Evolutionary conservation across 2,113 vertebrate species (phyloP).

Genomic region (Psilopogon haemacephalus): DNA sequence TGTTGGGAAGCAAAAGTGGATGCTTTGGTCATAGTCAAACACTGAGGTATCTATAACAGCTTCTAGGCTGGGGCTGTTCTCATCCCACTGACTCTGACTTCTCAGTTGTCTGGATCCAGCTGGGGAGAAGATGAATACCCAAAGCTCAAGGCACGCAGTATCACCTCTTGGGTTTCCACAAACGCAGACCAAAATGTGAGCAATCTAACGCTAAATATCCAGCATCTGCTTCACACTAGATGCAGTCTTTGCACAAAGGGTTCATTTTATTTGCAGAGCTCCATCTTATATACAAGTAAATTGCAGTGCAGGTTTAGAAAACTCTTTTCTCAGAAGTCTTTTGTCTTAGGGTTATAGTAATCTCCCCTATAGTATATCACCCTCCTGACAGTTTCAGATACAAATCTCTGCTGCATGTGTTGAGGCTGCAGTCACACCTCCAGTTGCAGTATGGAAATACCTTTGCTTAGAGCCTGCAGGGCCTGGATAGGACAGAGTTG

Average conservation of each 20-base stretch:
- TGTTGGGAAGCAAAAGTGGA: not conserved
- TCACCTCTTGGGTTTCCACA: not conserved
- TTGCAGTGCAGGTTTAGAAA: not conserved
- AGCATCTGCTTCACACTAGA: not conserved
- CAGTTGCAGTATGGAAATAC: not conserved
- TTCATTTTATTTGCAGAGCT: constrained; percentile 5
- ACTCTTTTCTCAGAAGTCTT: constrained; percentile 8
- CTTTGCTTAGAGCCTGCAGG: not conserved
- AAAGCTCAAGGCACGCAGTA: not conserved
- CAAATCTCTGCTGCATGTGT: not conserved
- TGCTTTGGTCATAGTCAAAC: not conserved
- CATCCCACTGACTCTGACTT: not conserved
- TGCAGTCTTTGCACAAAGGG: not conserved
- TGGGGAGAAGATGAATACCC: not conserved
- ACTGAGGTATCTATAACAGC: not conserved
- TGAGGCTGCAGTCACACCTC: not conserved
- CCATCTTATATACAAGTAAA: not conserved
- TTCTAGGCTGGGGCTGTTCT: not conserved
- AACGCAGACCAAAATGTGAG: not conserved
- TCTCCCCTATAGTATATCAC: not conserved
- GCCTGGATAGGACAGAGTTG: not conserved
- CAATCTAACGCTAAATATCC: not conserved
- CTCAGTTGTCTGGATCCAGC: not conserved
- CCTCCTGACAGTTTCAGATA: not conserved
- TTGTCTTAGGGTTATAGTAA: constrained; percentile 11